Percentiles rank a stretch among this genome's conserved stretches.
Conservation (phyloP, 2,888 invertebrate genomes). For the Aporophyla lueneburgensis region DNA sequence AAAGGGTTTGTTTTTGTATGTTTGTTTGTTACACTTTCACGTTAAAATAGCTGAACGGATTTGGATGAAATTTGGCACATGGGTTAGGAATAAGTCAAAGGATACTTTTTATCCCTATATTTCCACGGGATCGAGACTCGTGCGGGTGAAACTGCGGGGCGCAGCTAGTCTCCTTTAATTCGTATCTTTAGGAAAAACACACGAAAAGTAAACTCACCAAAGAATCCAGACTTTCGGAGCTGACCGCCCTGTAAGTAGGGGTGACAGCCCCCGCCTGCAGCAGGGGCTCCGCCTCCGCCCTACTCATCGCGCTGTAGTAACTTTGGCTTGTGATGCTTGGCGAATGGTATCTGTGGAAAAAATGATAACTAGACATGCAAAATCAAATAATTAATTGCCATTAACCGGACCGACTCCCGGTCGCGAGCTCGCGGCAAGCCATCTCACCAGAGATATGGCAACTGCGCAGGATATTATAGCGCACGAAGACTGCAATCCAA, state of each 20-base stretch:
- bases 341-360: conserved; percentile 59
- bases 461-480: not conserved
- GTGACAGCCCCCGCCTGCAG: conserved; percentile 66
- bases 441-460: not conserved
- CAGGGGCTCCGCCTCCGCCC: conserved; percentile 77
- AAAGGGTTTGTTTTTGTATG: no score
- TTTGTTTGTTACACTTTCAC: no score
- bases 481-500: no score
- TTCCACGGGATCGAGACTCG: no score
- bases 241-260: conserved; percentile 73
- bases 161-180: not conserved
- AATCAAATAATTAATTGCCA: not conserved
- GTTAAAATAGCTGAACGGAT: no score
- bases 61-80: no score
- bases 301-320: conserved; percentile 75
- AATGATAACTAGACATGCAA: not conserved
- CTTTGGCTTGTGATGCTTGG: conserved; percentile 69
- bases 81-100: no score
- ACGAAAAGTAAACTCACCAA: conserved; percentile 69
- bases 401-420: not conserved
- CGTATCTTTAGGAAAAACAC: not conserved
- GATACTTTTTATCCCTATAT: no score
- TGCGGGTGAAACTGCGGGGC: no score
- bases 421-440: not conserved
- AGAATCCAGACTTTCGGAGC: conserved; percentile 71